These are phyloP conservation scores for Agriopis aurantiaria DNA, from an alignment of 2,888 invertebrate genomes.

Conservation along the genomic window DNA sequence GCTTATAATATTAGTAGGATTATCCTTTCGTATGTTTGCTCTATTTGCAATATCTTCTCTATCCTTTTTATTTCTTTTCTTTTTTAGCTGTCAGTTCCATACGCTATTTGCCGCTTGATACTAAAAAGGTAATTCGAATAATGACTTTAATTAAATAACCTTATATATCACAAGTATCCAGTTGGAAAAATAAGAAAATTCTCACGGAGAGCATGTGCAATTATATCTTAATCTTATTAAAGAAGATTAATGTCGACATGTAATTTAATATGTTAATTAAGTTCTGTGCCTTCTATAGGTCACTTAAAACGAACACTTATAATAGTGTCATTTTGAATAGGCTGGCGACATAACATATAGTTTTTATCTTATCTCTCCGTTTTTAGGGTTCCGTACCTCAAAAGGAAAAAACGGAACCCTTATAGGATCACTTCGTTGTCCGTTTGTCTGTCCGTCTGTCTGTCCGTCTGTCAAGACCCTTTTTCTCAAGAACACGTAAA, in stretches of 20 bases:
- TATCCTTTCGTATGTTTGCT: neutral
- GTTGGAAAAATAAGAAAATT: constrained; percentile 14
- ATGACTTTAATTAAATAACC: neutral
- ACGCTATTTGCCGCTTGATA: neutral
- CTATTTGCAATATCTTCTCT: neutral
- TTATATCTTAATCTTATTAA: constrained; percentile 19
- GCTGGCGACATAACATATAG: neutral
- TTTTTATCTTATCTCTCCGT: neutral
- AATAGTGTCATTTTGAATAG: neutral
- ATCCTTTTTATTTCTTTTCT: neutral
- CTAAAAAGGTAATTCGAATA: neutral
- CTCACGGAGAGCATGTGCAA: neutral
- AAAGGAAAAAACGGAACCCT: no score
- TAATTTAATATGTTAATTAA: constrained; percentile 23
- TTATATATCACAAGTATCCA: constrained; percentile 4
- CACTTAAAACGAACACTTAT: constrained; percentile 5
- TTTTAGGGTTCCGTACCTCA: no score
- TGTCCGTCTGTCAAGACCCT: no score
- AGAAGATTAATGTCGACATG: constrained; percentile 16
- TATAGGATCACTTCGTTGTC: no score
- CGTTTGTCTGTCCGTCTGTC: no score
- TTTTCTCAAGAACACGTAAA: no score
- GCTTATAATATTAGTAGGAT: no score
- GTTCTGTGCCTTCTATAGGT: constrained; percentile 1
- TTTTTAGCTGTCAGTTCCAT: neutral